Evolutionary conservation across 2,797 vertebrate genomes (phyloP).

Genomic region (Chiloscyllium punctatum): DNA sequence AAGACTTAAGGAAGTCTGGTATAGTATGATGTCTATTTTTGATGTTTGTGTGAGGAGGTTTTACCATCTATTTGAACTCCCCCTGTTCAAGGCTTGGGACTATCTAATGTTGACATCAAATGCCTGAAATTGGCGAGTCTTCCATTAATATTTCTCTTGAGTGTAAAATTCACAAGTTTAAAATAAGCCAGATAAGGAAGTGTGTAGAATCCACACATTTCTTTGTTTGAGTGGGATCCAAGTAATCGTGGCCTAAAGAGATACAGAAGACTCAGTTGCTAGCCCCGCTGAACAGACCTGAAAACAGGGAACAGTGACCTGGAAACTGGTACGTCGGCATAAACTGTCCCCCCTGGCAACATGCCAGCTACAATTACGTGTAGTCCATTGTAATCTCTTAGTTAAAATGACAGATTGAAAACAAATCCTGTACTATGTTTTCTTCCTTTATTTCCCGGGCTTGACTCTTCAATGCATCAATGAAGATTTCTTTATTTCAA

Average conservation of each 20-base stretch:
- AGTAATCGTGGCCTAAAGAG: slow-evolving; percentile 3
- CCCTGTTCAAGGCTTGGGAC: neutral
- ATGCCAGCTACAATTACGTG: slow-evolving; percentile 25
- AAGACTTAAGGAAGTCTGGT: neutral
- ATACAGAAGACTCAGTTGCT: neutral
- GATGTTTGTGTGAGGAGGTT: neutral
- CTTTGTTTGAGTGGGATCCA: neutral
- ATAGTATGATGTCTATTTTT: neutral
- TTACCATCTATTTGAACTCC: neutral
- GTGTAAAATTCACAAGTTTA: neutral
- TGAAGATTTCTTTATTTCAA: slow-evolving; percentile 30
- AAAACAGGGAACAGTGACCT: slow-evolving; percentile 20
- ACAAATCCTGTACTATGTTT: slow-evolving; percentile 14
- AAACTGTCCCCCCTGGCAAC: slow-evolving; percentile 16
- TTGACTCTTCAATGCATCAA: slow-evolving; percentile 32
- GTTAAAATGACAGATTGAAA: slow-evolving; percentile 38
- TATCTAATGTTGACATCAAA: neutral
- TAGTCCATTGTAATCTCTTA: slow-evolving; percentile 24
- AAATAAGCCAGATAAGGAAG: neutral
- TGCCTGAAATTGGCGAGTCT: neutral
- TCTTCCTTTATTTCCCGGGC: slow-evolving; percentile 1
- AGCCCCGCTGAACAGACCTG: neutral
- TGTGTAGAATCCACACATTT: neutral
- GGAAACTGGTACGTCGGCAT: slow-evolving; percentile 10
- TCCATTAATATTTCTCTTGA: neutral